Evolutionary conservation across 2,888 invertebrate species (phyloP).

Genomic region (Blomia tropicalis): DNA sequence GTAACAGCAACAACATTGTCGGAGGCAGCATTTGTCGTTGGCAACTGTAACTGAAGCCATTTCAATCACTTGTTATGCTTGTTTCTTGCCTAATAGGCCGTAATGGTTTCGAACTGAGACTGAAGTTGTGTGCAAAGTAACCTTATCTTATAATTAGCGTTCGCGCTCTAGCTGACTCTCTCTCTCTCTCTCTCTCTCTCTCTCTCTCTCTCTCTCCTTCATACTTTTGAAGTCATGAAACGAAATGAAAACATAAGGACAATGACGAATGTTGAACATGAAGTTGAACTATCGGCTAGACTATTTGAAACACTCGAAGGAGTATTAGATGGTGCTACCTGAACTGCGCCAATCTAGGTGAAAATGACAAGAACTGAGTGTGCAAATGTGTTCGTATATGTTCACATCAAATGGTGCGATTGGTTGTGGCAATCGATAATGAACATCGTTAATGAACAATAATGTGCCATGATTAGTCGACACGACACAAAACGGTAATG

Average conservation of each 20-base stretch:
- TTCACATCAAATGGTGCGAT: background rate
- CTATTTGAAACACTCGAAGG: background rate
- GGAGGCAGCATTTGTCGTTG: too few species aligned
- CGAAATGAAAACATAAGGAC: too few species aligned
- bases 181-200: too few species aligned
- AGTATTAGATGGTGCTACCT: background rate
- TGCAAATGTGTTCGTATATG: background rate
- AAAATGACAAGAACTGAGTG: background rate
- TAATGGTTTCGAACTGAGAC: background rate
- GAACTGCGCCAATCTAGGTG: conserved; percentile 9
- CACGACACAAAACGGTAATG: background rate
- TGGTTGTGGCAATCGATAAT: background rate
- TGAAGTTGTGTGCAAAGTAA: conserved; percentile 6
- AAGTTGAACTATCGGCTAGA: background rate
- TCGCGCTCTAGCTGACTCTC: too few species aligned
- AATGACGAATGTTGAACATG: background rate
- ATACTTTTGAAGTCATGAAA: too few species aligned
- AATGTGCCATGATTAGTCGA: background rate
- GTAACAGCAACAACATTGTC: too few species aligned
- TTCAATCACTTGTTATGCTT: conserved; percentile 14
- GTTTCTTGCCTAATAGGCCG: conserved; percentile 1
- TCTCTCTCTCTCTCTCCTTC: too few species aligned
- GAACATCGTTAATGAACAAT: background rate
- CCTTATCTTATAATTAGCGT: conserved; percentile 6
- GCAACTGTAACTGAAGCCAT: background rate